Base-by-base conservation (phyloP, 2,113 vertebrate species). In the Phylloscopus trochiloides region DNA sequence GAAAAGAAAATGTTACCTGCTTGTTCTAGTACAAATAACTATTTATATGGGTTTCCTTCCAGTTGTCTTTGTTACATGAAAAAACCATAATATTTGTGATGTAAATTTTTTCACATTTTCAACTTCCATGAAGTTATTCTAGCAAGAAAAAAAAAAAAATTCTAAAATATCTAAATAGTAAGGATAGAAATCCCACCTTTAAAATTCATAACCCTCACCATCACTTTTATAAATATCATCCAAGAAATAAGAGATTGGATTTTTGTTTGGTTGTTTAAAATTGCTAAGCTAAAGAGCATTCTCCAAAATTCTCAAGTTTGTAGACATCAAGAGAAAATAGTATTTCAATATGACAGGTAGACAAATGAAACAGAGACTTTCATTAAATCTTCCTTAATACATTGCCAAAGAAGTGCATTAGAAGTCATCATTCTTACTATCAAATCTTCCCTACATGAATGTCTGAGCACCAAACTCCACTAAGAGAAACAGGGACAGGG, bases 341-440 rank as follows among this genome's bases (percentile, higher is more conserved):
- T 90, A 40, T 43, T 47, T 97, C 93, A 95, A 88, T 14, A 80
- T 91, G 81, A 96, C 62, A 94, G n/a, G 67, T 73, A 89, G 88
- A 95, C 21, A 89, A 95, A 97, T 80, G 50, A 31, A 89, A 72
- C 32, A 87, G 26, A 63, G 24, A 73, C 19, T 90, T 96, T 95
- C 43, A 82, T 95, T 93, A 96, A 92, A 94, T 92, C 17, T 82
- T 77, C 47, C 18, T 54, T 95, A 93, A 95, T 93, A 97, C 55
- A 78, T 50, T 81, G 70, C 93, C 63, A 92, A 92, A 88, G 86
- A 45, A 92, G 29, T 52, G 74, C n/a, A 76, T 70, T 87, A 79
- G 36, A 87, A 93, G 55, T 80, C 55, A 77, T 89, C 55, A 43
- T 65, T 87, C 54, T n/a, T 93, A 8, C 31, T 94, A 38, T 79